Conservation (phyloP, 1,140 invertebrate genomes). For the Macrotrachela quadricornifera region DNA sequence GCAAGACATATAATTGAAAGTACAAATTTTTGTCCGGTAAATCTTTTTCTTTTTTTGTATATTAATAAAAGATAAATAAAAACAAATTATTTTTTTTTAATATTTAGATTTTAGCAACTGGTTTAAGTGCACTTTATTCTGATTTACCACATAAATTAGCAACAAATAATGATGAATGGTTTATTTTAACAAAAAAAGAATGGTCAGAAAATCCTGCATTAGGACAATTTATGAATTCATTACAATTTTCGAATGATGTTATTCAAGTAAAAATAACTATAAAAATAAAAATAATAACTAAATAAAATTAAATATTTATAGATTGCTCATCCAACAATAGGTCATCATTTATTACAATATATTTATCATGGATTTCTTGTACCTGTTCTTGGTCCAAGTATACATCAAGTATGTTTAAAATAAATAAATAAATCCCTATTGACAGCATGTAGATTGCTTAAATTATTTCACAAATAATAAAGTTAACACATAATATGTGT, state of each 20-base stretch:
- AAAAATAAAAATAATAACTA: neutral
- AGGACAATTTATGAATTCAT: constrained; percentile 64
- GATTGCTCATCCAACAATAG: constrained; percentile 2
- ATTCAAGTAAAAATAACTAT: constrained; percentile 48
- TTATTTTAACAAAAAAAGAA: constrained; percentile 60
- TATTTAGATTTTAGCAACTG: constrained; percentile 43
- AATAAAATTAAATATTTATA: neutral
- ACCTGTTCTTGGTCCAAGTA: constrained; percentile 71
- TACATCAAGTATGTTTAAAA: constrained; percentile 54
- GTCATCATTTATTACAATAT: constrained; percentile 55
- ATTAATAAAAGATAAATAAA: neutral
- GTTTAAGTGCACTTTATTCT: constrained; percentile 77
- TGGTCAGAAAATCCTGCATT: constrained; percentile 62
- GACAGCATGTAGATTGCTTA: too few species aligned
- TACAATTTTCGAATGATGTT: constrained; percentile 89
- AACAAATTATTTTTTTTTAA: constrained; percentile 21
- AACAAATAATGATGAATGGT: constrained; percentile 50
- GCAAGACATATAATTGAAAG: constrained; percentile 62
- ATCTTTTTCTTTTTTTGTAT: too few species aligned
- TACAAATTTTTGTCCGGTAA: constrained; percentile 71
- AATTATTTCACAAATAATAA: too few species aligned
- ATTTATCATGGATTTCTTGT: constrained; percentile 81
- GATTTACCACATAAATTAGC: constrained; percentile 55
- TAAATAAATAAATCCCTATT: neutral
- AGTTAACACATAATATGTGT: too few species aligned